Conservation (phyloP, 1,140 invertebrate genomes). For the Zophobas morio region DNA sequence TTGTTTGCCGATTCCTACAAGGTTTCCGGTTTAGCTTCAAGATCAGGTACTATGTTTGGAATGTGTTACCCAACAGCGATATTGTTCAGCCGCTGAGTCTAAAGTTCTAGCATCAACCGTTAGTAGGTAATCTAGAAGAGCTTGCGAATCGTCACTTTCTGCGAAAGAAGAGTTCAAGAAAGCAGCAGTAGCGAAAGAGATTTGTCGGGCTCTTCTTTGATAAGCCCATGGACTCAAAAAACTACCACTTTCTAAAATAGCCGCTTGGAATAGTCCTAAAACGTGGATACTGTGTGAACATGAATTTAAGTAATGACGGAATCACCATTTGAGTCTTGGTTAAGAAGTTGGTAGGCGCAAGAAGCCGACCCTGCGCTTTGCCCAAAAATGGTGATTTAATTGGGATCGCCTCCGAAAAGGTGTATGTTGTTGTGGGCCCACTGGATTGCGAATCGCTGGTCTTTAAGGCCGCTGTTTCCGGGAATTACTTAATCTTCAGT, state of each 20-base stretch:
- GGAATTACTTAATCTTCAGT: constrained; percentile 59
- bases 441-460: constrained; percentile 70
- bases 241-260: constrained; percentile 36
- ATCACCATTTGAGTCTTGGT: constrained; percentile 51
- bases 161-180: neutral
- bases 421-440: constrained; percentile 65
- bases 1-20: neutral
- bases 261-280: constrained; percentile 18
- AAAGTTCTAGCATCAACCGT: constrained; percentile 9
- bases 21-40: neutral
- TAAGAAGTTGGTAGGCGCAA: constrained; percentile 60
- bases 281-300: no score
- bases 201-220: constrained; percentile 4
- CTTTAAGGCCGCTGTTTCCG: constrained; percentile 73
- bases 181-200: neutral
- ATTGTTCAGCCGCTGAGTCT: neutral
- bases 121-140: constrained; percentile 2
- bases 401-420: constrained; percentile 65
- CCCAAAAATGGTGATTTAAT: constrained; percentile 69
- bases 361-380: constrained; percentile 67
- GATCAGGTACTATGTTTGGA: neutral
- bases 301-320: neutral
- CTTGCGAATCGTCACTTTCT: neutral
- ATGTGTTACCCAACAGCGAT: neutral
- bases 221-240: constrained; percentile 19